Evolutionary conservation across 2,797 vertebrate genomes (phyloP).

Genomic region (Labroides dimidiatus): DNA sequence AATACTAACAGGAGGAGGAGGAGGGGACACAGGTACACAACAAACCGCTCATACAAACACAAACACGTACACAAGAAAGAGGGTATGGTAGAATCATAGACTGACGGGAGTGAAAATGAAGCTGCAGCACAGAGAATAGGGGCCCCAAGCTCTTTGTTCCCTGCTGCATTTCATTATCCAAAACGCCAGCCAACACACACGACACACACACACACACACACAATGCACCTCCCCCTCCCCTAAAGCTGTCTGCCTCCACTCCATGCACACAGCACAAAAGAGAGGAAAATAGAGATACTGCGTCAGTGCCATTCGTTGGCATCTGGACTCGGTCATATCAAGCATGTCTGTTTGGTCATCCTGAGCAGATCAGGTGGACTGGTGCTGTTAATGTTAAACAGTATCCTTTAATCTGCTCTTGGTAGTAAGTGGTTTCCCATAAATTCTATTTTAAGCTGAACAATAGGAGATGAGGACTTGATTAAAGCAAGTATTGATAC

Average conservation of each 20-base stretch:
- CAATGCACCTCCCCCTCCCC: slow-evolving; percentile 79
- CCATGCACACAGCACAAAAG: slow-evolving; percentile 65
- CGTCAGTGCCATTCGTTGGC: slow-evolving; percentile 75
- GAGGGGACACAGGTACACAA: slow-evolving; percentile 65
- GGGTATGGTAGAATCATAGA: slow-evolving; percentile 82
- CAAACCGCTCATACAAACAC: slow-evolving; percentile 74
- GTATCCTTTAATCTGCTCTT: slow-evolving; percentile 22
- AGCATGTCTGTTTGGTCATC: slow-evolving; percentile 76
- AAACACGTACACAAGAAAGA: slow-evolving; percentile 77
- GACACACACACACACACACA: slow-evolving; percentile 65
- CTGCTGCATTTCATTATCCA: slow-evolving; percentile 86
- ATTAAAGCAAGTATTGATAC: slow-evolving; percentile 78
- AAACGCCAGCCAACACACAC: slow-evolving; percentile 82
- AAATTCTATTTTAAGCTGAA: slow-evolving; percentile 56
- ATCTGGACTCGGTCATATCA: slow-evolving; percentile 73
- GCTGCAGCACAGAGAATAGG: slow-evolving; percentile 83
- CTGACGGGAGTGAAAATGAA: slow-evolving; percentile 83
- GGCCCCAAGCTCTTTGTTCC: slow-evolving; percentile 86
- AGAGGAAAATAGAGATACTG: slow-evolving; percentile 80
- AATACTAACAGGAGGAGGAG: slow-evolving; percentile 83
- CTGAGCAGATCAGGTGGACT: slow-evolving; percentile 40
- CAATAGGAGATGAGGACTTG: slow-evolving; percentile 72
- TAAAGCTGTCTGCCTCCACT: slow-evolving; percentile 81
- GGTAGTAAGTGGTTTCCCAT: slow-evolving; percentile 37
- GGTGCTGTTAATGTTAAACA: slow-evolving; percentile 25